phyloP scores from a whole-genome alignment of 37 sponge, comb jelly and placozoan genomes.

The Bolinopsis microptera region DNA sequence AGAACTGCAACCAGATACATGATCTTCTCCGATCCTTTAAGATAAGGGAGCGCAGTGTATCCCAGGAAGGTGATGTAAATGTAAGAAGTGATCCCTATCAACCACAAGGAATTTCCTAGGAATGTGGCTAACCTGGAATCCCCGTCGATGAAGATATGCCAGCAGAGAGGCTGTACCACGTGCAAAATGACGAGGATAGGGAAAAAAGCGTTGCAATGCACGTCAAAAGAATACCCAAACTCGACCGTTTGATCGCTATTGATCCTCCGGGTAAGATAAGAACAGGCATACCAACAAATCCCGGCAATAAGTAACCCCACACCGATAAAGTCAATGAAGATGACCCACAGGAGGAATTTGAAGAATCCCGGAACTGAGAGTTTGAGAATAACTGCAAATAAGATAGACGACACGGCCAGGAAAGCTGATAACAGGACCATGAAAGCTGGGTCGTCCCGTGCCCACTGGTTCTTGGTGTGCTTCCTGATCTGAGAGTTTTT shows the following conservation, averaged over 20 bases:
- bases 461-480: constrained; percentile 87
- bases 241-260: constrained; percentile 71
- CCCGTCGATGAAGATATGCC: constrained; percentile 69
- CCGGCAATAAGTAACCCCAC: constrained; percentile 78
- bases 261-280: neutral
- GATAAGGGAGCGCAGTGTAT: constrained; percentile 69
- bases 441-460: constrained; percentile 96
- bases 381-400: constrained; percentile 73
- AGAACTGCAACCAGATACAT: neutral
- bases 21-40: constrained; percentile 28
- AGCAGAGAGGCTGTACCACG: constrained; percentile 77
- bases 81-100: constrained; percentile 76
- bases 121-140: constrained; percentile 65
- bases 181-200: constrained; percentile 81
- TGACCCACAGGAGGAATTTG: constrained; percentile 77
- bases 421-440: constrained; percentile 77
- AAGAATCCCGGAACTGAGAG: constrained; percentile 74
- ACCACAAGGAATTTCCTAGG: constrained; percentile 81
- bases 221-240: constrained; percentile 96
- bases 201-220: constrained; percentile 92
- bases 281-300: constrained; percentile 77
- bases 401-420: constrained; percentile 75
- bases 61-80: constrained; percentile 94
- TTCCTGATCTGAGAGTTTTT: constrained; percentile 56
- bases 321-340: constrained; percentile 83